phyloP scores from a whole-genome alignment of 2,113 vertebrate genomes.

The Crotalus tigris region DNA sequence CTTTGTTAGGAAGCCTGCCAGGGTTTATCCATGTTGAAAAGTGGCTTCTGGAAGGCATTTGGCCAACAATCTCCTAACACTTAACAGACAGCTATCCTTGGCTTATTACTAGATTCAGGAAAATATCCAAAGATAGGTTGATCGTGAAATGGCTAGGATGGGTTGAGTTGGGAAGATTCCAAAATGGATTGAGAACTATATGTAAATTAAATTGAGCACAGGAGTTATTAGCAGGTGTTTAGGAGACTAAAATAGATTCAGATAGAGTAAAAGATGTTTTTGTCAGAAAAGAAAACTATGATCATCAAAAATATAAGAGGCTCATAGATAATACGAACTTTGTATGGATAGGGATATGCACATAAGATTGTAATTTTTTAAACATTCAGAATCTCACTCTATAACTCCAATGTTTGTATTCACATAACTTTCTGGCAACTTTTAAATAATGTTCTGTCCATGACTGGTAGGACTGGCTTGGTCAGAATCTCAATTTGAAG shows the following conservation, averaged over 20 bases:
- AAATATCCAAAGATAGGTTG: not conserved
- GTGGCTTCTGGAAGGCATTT: not conserved
- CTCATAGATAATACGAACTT: not conserved
- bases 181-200: not conserved
- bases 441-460: not conserved
- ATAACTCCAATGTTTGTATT: not conserved
- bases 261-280: not conserved
- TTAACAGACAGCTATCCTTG: not conserved
- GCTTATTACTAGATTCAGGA: not conserved
- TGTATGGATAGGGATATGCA: not conserved
- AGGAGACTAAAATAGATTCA: not conserved
- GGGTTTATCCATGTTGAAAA: not conserved
- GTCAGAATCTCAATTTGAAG: not conserved
- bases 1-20: not conserved
- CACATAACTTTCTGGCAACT: conserved; percentile 19
- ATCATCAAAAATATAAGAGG: not conserved
- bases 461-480: not conserved
- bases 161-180: not conserved
- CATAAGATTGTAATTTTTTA: not conserved
- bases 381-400: not conserved
- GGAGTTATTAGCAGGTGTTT: not conserved
- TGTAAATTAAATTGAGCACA: not conserved
- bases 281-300: not conserved
- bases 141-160: not conserved
- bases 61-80: not conserved